phyloP scores from a whole-genome alignment of 2,797 vertebrate species.

The Fistularia tabacaria region DNA sequence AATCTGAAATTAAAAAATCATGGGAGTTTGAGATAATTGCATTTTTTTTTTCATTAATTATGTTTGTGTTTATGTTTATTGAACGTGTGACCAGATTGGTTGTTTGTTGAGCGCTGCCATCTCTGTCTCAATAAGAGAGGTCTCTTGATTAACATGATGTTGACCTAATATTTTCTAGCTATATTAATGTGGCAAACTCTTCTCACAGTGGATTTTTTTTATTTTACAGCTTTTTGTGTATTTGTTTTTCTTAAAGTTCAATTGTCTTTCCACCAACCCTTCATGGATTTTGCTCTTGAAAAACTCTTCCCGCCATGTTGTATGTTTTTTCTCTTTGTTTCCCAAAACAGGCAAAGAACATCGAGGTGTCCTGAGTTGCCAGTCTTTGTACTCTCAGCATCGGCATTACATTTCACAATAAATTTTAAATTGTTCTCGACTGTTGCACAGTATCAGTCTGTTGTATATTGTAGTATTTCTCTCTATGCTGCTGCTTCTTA shows the following conservation, averaged over 20 bases:
- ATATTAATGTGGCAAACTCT: constrained; percentile 11
- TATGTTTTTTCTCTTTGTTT: constrained; percentile 19
- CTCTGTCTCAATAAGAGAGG: constrained; percentile 14
- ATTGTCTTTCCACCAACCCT: constrained; percentile 20
- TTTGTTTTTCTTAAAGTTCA: constrained; percentile 12
- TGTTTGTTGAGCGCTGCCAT: constrained; percentile 10
- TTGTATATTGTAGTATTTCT: constrained; percentile 72
- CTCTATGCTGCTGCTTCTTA: constrained; percentile 69
- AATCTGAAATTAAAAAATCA: constrained; percentile 21
- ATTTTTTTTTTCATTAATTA: no score
- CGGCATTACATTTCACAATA: constrained; percentile 43
- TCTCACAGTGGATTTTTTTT: not conserved
- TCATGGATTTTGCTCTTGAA: constrained; percentile 12
- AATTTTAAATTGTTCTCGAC: constrained; percentile 53
- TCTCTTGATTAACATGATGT: constrained; percentile 29
- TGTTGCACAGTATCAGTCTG: constrained; percentile 71
- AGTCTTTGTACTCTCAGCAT: constrained; percentile 37
- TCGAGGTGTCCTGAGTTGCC: constrained; percentile 44
- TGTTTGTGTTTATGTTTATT: not conserved
- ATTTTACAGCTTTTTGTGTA: constrained; percentile 22
- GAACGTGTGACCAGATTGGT: not conserved
- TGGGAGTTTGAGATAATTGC: constrained; percentile 14
- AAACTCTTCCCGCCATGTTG: not conserved
- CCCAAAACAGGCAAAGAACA: constrained; percentile 32
- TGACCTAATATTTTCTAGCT: constrained; percentile 9